Evolutionary conservation across 92 coral and sea anemone species (phyloP).

Genomic region (Actinostola sp.): DNA sequence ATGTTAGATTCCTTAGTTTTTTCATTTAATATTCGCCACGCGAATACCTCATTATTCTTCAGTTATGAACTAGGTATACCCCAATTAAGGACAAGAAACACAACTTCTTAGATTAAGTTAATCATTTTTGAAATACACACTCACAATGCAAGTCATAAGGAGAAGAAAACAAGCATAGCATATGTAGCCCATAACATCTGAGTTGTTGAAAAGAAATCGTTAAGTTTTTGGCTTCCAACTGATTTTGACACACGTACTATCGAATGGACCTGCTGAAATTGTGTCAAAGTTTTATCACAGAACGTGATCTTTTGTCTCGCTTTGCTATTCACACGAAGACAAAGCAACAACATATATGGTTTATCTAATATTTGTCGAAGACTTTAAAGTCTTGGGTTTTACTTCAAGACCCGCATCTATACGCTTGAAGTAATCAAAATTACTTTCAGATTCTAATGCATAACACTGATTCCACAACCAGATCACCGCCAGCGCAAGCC

Average conservation of each 20-base stretch:
- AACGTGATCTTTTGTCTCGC: background rate
- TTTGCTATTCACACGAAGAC: background rate
- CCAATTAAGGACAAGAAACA: constrained; percentile 17
- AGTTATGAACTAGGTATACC: constrained; percentile 56
- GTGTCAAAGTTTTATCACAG: background rate
- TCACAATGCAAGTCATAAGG: background rate
- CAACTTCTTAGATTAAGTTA: constrained; percentile 59
- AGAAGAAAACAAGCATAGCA: background rate
- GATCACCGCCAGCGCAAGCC: constrained; percentile 26
- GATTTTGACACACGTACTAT: background rate
- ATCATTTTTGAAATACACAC: constrained; percentile 77
- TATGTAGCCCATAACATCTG: background rate
- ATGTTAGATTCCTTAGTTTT: background rate
- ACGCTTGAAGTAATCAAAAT: constrained; percentile 23
- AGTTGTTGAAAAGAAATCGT: constrained; percentile 1
- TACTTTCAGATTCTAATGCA: constrained; percentile 47
- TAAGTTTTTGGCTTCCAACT: background rate
- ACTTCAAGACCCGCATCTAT: constrained; percentile 39
- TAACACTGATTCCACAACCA: constrained; percentile 59
- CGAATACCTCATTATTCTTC: constrained; percentile 34
- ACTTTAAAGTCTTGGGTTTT: constrained; percentile 64
- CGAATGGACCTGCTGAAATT: background rate
- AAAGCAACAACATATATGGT: background rate
- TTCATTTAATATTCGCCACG: constrained; percentile 46
- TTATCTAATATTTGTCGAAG: constrained; percentile 56